Base-by-base conservation (phyloP, 2,888 invertebrate species). In the Meliscaeva auricollis region DNA sequence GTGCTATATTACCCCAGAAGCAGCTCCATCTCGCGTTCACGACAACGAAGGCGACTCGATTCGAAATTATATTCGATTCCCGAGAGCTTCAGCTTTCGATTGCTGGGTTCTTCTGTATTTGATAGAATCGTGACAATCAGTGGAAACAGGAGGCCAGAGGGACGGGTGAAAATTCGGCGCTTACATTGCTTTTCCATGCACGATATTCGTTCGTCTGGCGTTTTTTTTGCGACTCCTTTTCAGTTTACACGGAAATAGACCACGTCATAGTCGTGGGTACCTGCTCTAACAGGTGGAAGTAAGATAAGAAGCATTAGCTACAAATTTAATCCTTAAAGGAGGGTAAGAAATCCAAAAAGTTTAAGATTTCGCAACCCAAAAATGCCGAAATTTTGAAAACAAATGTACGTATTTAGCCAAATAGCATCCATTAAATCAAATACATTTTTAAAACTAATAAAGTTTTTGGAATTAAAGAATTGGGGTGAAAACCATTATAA, bases 11-110 rank as follows among this genome's bases (percentile, higher is more conserved):
- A 54, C 22, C 68, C 52, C 17, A 66, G 46, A 2, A 62, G 46
- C 48, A 56, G 48, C 84, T 46, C 50, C 72, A 46, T 46, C 64
- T 64, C 52, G 60, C 20, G 72, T 60, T 44, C 60, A 73, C 74
- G 81, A 81, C 52, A 52, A 52, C 69, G 46, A 48, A 26, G 72
- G 78, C 62, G 60, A 68, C 44, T 73, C 72, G 15, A 87, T 77
- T 81, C 76, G 76, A 81, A 87, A 87, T 87, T 73, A 80, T 87
- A 81, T 81, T 87, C 81, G 85, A 87, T 87, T 87, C 81, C 85
- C 85, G 81, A 87, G 77, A 81, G 85, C 72, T 70, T 74, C 73
- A 73, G 73, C 81, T 77, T 73, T 73, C 85, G 73, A 87, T 87
- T 74, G 85, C 73, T 26, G 26, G 54, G 38, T 68, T 64, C 73